Conservation (phyloP, 2,113 vertebrate genomes). For the Bucco capensis region DNA sequence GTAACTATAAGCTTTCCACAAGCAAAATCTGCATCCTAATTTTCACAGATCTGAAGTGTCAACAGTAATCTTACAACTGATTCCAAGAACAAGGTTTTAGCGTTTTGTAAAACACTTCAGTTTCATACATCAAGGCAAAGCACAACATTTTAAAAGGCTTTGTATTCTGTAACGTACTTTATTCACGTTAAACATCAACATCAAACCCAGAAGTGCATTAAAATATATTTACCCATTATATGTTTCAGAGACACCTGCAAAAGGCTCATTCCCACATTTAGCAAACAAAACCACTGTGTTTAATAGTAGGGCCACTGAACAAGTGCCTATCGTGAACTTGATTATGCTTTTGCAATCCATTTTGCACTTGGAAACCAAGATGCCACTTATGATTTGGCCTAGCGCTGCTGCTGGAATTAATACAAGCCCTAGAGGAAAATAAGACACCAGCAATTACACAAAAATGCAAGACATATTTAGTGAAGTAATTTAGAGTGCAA, state of each 20-base stretch:
- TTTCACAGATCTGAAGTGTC: not conserved
- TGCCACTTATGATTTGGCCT: conserved; percentile 80
- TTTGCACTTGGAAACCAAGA: conserved; percentile 76
- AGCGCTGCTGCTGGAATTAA: conserved; percentile 80
- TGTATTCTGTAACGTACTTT: not conserved
- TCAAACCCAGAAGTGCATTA: conserved; percentile 11
- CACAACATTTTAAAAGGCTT: not conserved
- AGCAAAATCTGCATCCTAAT: not conserved
- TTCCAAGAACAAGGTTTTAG: not conserved
- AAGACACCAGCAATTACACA: conserved; percentile 45
- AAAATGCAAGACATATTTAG: not conserved
- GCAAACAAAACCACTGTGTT: conserved; percentile 71
- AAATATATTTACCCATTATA: conserved; percentile 79
- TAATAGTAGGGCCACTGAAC: conserved; percentile 59
- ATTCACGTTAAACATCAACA: not conserved
- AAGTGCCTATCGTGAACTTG: conserved; percentile 67
- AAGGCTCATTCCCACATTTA: conserved; percentile 75
- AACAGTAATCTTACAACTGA: not conserved
- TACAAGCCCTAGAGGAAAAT: conserved; percentile 73
- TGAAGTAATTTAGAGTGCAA: not conserved
- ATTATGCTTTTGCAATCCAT: conserved; percentile 74
- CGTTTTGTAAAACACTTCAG: not conserved
- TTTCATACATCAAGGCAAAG: not conserved
- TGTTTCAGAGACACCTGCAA: conserved; percentile 76
- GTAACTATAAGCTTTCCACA: not conserved